These are phyloP conservation scores for Chrysomallon squamiferum DNA, from an alignment of 1,140 invertebrate genomes.

Conservation along the genomic window DNA sequence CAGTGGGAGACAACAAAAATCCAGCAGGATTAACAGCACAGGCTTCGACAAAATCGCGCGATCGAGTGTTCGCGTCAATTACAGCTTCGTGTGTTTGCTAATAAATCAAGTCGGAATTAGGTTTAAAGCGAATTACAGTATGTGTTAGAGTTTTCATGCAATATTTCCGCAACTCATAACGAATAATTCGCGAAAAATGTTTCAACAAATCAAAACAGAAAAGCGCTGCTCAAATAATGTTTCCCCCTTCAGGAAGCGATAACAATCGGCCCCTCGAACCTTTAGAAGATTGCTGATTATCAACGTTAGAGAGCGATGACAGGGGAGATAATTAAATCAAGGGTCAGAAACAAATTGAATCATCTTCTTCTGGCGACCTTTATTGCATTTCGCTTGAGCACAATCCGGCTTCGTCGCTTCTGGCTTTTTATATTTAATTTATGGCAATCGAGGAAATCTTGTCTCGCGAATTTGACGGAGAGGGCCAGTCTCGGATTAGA, in stretches of 20 bases:
- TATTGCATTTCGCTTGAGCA: slow-evolving; percentile 17
- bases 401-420: slow-evolving; percentile 22
- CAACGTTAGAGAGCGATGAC: neutral
- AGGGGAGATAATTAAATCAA: slow-evolving; percentile 23
- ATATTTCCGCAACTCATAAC: slow-evolving; percentile 1
- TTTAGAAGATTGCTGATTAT: too few species aligned
- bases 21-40: neutral
- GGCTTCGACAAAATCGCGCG: neutral
- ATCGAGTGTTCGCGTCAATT: slow-evolving; percentile 5
- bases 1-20: neutral
- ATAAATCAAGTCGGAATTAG: slow-evolving; percentile 6
- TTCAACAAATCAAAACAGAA: too few species aligned
- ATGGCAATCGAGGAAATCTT: slow-evolving; percentile 23
- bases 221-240: too few species aligned
- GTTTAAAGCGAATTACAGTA: neutral
- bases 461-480: slow-evolving; percentile 10
- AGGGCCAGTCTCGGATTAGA: slow-evolving; percentile 8
- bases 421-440: slow-evolving; percentile 29
- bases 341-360: slow-evolving; percentile 17
- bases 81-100: neutral
- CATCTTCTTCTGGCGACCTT: slow-evolving; percentile 22
- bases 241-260: too few species aligned
- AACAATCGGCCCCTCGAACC: too few species aligned
- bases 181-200: too few species aligned
- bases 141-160: neutral